Conservation (phyloP, 2,888 invertebrate species). For the Amphimallon solstitiale region DNA sequence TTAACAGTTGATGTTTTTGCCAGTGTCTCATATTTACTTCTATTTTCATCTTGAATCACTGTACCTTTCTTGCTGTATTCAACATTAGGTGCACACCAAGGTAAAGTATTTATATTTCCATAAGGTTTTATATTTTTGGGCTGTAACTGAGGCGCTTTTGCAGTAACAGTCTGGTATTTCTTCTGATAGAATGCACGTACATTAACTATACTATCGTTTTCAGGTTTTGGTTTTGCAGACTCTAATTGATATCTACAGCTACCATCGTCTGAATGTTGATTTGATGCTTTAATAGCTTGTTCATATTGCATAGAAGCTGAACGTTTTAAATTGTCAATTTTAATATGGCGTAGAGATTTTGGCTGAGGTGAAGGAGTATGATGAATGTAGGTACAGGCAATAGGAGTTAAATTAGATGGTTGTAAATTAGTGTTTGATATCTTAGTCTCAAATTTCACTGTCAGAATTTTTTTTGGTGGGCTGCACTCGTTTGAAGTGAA, state of each 20-base stretch:
- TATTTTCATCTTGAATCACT: background rate
- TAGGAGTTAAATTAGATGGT: conserved; percentile 27
- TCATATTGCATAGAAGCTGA: conserved; percentile 25
- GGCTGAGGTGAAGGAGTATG: background rate
- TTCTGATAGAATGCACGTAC: conserved; percentile 21
- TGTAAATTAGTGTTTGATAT: conserved; percentile 4
- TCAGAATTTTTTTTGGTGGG: background rate
- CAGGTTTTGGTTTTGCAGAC: conserved; percentile 24
- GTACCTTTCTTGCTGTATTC: conserved; percentile 22
- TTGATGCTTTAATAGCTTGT: conserved; percentile 26
- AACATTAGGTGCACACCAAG: conserved; percentile 22
- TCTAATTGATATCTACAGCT: conserved; percentile 31
- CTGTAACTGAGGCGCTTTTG: conserved; percentile 40
- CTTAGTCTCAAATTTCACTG: background rate
- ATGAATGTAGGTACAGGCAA: conserved; percentile 14
- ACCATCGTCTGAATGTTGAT: background rate
- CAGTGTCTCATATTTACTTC: background rate
- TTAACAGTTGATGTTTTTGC: conserved; percentile 12
- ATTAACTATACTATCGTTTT: conserved; percentile 1
- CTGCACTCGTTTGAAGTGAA: background rate
- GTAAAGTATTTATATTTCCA: conserved; percentile 33
- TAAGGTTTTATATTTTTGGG: conserved; percentile 43
- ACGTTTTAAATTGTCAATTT: conserved; percentile 19
- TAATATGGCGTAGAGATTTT: background rate
- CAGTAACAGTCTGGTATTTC: conserved; percentile 2